phyloP scores from a whole-genome alignment of 2,888 invertebrate genomes.

The Molorchus minor region DNA sequence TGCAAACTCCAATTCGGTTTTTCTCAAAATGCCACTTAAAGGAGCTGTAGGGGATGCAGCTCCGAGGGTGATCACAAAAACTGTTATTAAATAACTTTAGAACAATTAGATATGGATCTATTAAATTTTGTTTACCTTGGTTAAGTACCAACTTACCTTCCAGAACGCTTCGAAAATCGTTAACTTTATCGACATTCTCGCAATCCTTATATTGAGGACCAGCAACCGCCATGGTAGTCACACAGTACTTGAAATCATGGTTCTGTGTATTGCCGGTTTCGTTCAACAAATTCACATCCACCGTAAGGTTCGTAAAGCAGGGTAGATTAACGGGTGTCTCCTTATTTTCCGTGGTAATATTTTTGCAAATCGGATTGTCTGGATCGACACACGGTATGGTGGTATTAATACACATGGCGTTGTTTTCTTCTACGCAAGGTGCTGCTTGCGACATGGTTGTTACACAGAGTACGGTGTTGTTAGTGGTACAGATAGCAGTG shows the following conservation, averaged over 20 bases:
- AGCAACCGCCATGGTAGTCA: constrained; percentile 57
- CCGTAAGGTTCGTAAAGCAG: constrained; percentile 56
- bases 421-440: constrained; percentile 51
- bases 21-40: no score
- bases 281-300: constrained; percentile 49
- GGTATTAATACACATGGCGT: constrained; percentile 50
- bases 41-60: no score
- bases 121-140: no score
- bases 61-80: no score
- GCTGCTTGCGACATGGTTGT: constrained; percentile 49
- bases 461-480: constrained; percentile 56
- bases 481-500: constrained; percentile 55
- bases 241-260: constrained; percentile 52
- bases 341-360: constrained; percentile 43
- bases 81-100: no score
- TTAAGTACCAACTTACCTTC: constrained; percentile 38
- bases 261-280: constrained; percentile 35
- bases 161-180: constrained; percentile 43
- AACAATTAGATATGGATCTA: no score
- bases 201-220: constrained; percentile 50
- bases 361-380: constrained; percentile 50
- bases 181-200: constrained; percentile 27
- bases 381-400: constrained; percentile 49
- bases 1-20: not conserved
- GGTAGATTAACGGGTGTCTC: constrained; percentile 51